A percentile compares a stretch with the other conserved stretches of the same genome.
Conservation (phyloP, 2,888 invertebrate genomes). For the Eubasilissa splendida region DNA sequence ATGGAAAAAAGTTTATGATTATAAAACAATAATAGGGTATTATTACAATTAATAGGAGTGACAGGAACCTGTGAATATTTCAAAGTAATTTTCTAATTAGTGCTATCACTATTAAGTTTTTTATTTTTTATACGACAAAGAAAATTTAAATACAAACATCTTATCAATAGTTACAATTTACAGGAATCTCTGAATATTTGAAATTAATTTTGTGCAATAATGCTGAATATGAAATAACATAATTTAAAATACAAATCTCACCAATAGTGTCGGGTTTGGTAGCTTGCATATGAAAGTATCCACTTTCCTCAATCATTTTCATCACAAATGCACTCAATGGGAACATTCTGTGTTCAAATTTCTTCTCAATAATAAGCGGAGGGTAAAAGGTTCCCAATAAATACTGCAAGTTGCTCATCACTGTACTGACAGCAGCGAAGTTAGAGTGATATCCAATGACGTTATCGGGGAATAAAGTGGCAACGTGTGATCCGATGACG, state of each 20-base stretch:
- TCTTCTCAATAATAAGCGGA: conserved; percentile 71
- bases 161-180: no score
- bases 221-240: no score
- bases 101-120: no score
- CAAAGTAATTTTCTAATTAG: no score
- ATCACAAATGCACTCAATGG: conserved; percentile 62
- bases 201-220: no score
- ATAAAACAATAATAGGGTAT: no score
- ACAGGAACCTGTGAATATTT: no score
- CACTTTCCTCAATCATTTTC: conserved; percentile 67
- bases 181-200: no score
- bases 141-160: no score
- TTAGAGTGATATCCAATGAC: conserved; percentile 76
- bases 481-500: conserved; percentile 73
- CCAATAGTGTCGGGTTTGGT: conserved; percentile 93
- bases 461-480: conserved; percentile 75
- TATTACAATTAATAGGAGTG: no score
- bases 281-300: conserved; percentile 84
- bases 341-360: conserved; percentile 68
- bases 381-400: conserved; percentile 74
- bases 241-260: conserved; percentile 62
- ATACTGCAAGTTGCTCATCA: conserved; percentile 62
- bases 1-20: no score
- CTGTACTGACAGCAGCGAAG: conserved; percentile 72
- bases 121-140: no score